Conservation (phyloP, 2,797 vertebrate genomes). For the Sebastolobus alascanus region DNA sequence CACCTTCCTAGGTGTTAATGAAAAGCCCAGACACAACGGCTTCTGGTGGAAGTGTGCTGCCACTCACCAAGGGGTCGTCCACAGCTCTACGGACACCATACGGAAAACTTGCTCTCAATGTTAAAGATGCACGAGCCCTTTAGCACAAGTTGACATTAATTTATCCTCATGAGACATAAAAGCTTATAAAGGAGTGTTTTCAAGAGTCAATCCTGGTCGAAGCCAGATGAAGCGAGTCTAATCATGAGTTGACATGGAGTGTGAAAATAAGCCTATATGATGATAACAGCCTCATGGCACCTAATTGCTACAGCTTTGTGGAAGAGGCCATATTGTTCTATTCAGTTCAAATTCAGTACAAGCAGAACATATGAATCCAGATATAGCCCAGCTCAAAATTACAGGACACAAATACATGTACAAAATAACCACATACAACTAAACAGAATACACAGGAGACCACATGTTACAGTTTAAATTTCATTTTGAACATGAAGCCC, state of each 20-base stretch:
- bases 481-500: neutral
- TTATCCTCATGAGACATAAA: constrained; percentile 30
- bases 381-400: constrained; percentile 1
- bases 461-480: neutral
- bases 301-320: constrained; percentile 10
- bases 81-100: constrained; percentile 33
- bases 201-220: constrained; percentile 11
- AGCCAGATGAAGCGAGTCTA: constrained; percentile 11
- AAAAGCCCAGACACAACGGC: constrained; percentile 73
- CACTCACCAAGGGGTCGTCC: constrained; percentile 46
- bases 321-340: constrained; percentile 10
- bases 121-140: constrained; percentile 15
- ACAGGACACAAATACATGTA: neutral
- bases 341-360: constrained; percentile 4
- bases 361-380: constrained; percentile 1
- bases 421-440: neutral
- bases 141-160: constrained; percentile 33
- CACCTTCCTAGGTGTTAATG: constrained; percentile 82
- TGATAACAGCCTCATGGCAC: constrained; percentile 10
- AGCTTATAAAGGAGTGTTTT: constrained; percentile 23
- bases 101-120: constrained; percentile 29
- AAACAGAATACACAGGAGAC: neutral
- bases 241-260: constrained; percentile 24
- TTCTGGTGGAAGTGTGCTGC: constrained; percentile 57
- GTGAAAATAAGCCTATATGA: constrained; percentile 28